Evolutionary conservation across 2,113 vertebrate species (phyloP).

Genomic region (Gadus macrocephalus): DNA sequence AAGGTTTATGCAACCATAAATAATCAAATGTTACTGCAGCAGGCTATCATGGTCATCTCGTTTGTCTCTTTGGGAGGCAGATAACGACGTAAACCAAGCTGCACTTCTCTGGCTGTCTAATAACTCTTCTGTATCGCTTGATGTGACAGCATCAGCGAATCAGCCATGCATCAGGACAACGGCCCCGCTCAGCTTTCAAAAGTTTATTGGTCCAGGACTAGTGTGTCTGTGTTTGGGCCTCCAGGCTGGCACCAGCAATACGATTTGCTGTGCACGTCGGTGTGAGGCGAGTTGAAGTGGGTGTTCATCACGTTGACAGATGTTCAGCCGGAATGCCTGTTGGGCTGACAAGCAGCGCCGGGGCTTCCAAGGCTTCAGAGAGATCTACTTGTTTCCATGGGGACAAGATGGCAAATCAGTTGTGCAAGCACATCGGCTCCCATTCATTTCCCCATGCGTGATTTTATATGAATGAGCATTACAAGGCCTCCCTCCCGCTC

Average conservation of each 20-base stretch:
- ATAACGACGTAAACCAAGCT: too few species aligned
- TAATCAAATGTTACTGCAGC: too few species aligned
- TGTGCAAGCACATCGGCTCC: background rate
- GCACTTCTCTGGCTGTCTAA: background rate
- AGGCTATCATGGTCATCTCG: too few species aligned
- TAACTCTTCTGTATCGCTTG: background rate
- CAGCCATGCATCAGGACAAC: background rate
- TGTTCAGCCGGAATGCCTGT: constrained; percentile 11
- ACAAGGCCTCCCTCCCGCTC: background rate
- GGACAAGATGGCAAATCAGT: constrained; percentile 4
- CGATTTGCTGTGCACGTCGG: constrained; percentile 2
- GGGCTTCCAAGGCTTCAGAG: background rate
- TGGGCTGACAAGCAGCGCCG: background rate
- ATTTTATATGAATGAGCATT: constrained; percentile 18
- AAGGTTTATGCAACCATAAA: too few species aligned
- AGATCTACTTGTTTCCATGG: constrained; percentile 28
- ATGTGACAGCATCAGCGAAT: background rate
- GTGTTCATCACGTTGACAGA: constrained; percentile 16
- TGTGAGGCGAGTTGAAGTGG: constrained; percentile 6
- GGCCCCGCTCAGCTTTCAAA: background rate
- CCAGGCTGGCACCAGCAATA: background rate
- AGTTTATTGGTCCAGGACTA: constrained; percentile 8
- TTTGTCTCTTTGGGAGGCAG: too few species aligned
- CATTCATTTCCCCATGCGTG: background rate
- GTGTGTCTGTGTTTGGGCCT: constrained; percentile 6